Base-by-base conservation (phyloP, 2,113 vertebrate genomes). In the Takifugu bimaculatus region DNA sequence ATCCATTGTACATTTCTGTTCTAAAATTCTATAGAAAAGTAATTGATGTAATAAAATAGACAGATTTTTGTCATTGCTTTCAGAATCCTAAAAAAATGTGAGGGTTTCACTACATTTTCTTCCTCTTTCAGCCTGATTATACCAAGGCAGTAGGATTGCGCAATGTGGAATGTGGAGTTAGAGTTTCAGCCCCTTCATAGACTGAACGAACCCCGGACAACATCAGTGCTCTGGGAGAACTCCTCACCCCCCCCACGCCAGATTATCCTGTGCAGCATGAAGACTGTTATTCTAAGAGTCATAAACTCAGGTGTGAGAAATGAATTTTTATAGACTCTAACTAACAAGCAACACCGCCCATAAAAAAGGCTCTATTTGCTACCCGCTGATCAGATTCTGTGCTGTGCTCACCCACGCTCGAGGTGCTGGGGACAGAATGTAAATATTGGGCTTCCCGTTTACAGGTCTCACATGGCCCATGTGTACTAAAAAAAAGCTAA, bases 151-250 rank as follows among this genome's bases (percentile, higher is more conserved):
- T 73, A 71, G 77, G 52, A 26, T 61, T 72, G 77, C 63, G 62
- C 57, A 48, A 74, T 66, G 52, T 69, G 26, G 57, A 13, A 50
- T 45, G 20, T 5, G 12, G 51, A 54, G 3, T 48, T 39, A 39
- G 35, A 39, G 7, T 10, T 39, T 39, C 9, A 39, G 35, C 35
- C 6, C 35, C 35, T 47, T 12, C 45, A 9, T 45, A 15, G 12
- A 63, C 79, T n/a, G 51, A 48, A 32, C 76, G 64, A 69, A 68
- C 75, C 60, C 59, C 7, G 60, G 50, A 55, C 58, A 28, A 42
- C 53, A 69, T 61, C 54, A 47, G 20, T 1, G 28, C 61, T 6
- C 1, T 66, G 56, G 65, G 65, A 80, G 79, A 84, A 80, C 71
- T 70, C 2, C 13, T 51, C 61, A 59, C 35, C 7, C 7, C 7